Evolutionary conservation across 2,888 invertebrate genomes (phyloP).

Genomic region (Drosophila multiciliata): DNA sequence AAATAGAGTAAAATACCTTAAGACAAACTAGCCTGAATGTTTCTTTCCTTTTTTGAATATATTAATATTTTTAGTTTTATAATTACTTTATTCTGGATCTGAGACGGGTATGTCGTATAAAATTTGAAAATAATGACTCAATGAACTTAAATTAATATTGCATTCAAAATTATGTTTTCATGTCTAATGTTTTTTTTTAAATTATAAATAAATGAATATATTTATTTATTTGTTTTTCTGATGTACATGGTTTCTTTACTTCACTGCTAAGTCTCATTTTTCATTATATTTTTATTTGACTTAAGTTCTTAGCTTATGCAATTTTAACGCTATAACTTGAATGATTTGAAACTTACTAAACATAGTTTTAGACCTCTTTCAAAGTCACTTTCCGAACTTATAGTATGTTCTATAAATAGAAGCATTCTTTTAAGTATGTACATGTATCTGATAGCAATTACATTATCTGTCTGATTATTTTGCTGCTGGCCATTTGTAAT

Average conservation of each 20-base stretch:
- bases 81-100: background rate
- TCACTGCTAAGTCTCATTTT: background rate
- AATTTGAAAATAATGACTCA: background rate
- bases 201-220: background rate
- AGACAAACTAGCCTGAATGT: conserved; percentile 6
- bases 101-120: background rate
- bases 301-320: background rate
- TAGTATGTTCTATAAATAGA: background rate
- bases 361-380: background rate
- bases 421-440: background rate
- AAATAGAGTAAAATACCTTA: background rate
- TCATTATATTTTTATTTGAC: background rate
- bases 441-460: background rate
- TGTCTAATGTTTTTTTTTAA: background rate
- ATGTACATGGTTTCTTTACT: background rate
- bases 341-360: background rate
- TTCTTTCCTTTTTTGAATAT: background rate
- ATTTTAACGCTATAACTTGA: background rate
- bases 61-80: background rate
- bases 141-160: background rate
- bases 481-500: conserved; percentile 29
- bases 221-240: background rate
- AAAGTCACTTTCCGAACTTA: background rate
- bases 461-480: conserved; percentile 21
- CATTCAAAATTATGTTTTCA: background rate